Base-by-base conservation (phyloP, 2,797 vertebrate genomes). In the Centropyge bicolor region DNA sequence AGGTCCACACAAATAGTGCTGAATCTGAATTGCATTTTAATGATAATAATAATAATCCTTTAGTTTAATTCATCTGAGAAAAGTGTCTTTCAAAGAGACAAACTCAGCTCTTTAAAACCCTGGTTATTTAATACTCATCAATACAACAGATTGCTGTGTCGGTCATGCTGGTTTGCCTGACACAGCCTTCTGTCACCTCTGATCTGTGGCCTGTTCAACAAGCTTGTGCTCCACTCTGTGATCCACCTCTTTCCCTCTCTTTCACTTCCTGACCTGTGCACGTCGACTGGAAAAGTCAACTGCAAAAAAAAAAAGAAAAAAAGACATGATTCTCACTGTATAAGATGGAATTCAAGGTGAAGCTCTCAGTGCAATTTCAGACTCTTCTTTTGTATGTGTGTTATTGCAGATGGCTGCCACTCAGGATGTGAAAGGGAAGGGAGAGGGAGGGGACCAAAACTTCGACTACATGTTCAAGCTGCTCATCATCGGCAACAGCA, bases 381-480 rank as follows among this genome's bases (percentile, higher is more conserved):
- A 2, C 27, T 31, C 27, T 31, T 31, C 27, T 31, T 1, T 0
- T 70, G 11, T 69, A 8, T 74, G 67, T 22, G 51, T 56, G 82
- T 74, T 76, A 74, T 90, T 91, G 72, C 93, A 99, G 98, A 99
- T 99, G 97, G 95, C 97, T 89, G 96, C 97, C 67, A 93, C 96
- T 91, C 98, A 99, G 94, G 98, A 99, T 86, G 92, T 92, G 70
- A 97, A 97, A 93, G 98, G 98, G 90, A 99, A 99, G 91, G 98
- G 92, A 22, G 94, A 99, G 82, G 95, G 96, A 51, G 97, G 97
- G 13, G 98, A 99, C 89, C 98, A 99, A 92, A 99, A 99, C 95
- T 99, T 99, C 76, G 98, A 99, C 95, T 99, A 98, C 91, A 99
- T 99, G 98, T 99, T 99, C 90, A 99, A 99, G 84, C 89, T 99